phyloP scores from a whole-genome alignment of 2,888 invertebrate genomes.

The Rhamnusium bicolor region DNA sequence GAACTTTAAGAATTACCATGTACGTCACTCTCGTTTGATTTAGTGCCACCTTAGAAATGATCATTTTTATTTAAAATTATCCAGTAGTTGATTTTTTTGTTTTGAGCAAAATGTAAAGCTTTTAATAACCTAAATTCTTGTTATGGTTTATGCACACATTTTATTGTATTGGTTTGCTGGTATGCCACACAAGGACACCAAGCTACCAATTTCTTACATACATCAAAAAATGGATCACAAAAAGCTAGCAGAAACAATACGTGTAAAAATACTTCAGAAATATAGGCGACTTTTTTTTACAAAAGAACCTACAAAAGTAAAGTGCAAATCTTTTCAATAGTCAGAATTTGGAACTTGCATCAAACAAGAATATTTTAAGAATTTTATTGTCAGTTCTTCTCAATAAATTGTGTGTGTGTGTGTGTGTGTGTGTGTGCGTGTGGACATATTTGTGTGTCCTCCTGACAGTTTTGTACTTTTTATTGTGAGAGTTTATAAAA shows the following conservation, averaged over 20 bases:
- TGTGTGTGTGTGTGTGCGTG: too few species aligned
- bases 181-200: slow-evolving; percentile 70
- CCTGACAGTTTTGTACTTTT: too few species aligned
- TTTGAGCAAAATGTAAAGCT: slow-evolving; percentile 39
- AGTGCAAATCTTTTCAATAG: too few species aligned
- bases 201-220: slow-evolving; percentile 49
- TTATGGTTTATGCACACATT: slow-evolving; percentile 50
- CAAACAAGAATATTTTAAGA: too few species aligned
- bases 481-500: too few species aligned
- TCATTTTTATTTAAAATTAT: background rate
- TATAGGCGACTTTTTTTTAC: too few species aligned
- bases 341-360: too few species aligned
- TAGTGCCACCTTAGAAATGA: slow-evolving; percentile 6
- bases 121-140: slow-evolving; percentile 22
- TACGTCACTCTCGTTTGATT: slow-evolving; percentile 3
- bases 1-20: background rate
- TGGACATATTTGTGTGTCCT: too few species aligned
- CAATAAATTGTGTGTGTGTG: too few species aligned
- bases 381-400: too few species aligned
- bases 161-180: slow-evolving; percentile 65
- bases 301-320: too few species aligned
- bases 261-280: too few species aligned
- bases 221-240: slow-evolving; percentile 13
- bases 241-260: background rate
- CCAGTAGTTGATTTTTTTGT: slow-evolving; percentile 19